Evolutionary conservation across 2,113 vertebrate species (phyloP), one percentile per base, ranked within the genome.

Genomic region (Peucedramus taeniatus): DNA sequence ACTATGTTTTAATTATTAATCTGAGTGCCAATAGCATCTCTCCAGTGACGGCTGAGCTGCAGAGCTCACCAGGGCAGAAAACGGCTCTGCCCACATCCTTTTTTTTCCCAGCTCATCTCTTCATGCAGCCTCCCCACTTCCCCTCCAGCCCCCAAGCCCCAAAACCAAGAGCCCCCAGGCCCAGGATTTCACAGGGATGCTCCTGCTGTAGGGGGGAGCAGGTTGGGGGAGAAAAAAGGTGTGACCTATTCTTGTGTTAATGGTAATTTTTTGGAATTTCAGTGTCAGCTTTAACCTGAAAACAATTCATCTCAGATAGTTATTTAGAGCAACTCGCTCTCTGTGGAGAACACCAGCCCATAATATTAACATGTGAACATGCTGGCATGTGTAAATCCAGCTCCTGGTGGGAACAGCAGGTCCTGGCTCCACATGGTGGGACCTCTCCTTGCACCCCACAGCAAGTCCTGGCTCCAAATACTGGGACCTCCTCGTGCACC

Each of bases 1-100:
- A 92, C 88, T 78, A 90, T 27, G 53, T 89, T 90, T 95, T 96
- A 97, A 95, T 97, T 96, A 97, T 93, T 92, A 92, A 97, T 65
- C 64, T 2, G 4, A 68, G 49, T 33, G 6, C 89, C 54, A 31
- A 83, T 61, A 61, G 47, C 63, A 37, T 85, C 33, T 42, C 68
- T 76, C 45, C 51, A n/a, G 81, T 50, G 18, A 74, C 5, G 4
- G 54, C 9, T 74, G 94, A 76, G 84, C 66, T 66, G 40, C 44
- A 15, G 80, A 51, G 72, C 72, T 80, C 63, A 11, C 47, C 7
- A 14, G 42, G 40, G 53, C 68, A 71, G 59, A 56, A 59, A 23
- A 82, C 1, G 1, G 60, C 87, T 70, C 65, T 85, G 44, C 49
- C 51, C 7, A 12, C 35, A 15, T 60, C 54, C 50, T 13, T 1